phyloP scores from a whole-genome alignment of 2,888 invertebrate species.

The Micropterix aruncella region DNA sequence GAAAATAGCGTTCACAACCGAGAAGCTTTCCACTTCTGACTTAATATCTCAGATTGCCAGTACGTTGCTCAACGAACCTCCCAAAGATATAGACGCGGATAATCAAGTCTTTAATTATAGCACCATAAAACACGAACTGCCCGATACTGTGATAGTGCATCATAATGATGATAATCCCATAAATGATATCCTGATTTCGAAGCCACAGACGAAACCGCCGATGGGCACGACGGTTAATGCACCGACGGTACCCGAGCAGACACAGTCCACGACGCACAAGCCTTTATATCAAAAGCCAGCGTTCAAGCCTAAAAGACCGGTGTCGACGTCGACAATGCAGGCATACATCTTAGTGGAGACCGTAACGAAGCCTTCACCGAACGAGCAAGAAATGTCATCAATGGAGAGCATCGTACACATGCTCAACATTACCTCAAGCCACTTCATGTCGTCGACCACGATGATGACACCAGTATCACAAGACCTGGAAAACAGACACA shows the following conservation, averaged over 20 bases:
- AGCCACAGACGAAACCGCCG: constrained; percentile 35
- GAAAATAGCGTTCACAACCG: constrained; percentile 1
- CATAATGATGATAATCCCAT: constrained; percentile 37
- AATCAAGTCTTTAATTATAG: constrained; percentile 28
- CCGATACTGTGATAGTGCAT: constrained; percentile 49
- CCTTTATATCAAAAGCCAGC: constrained; percentile 33
- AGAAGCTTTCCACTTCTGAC: constrained; percentile 19
- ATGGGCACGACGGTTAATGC: constrained; percentile 18
- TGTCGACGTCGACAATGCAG: constrained; percentile 11
- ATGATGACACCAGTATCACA: constrained; percentile 11
- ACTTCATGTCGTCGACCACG: constrained; percentile 4
- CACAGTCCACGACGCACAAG: constrained; percentile 25
- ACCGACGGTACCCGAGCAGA: constrained; percentile 16
- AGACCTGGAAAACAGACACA: constrained; percentile 27
- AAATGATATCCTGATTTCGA: constrained; percentile 26
- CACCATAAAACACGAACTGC: constrained; percentile 41
- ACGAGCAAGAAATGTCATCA: constrained; percentile 36
- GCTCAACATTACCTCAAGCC: constrained; percentile 32
- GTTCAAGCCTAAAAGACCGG: constrained; percentile 33
- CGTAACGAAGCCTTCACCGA: constrained; percentile 31
- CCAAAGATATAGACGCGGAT: constrained; percentile 17
- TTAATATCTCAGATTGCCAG: constrained; percentile 24
- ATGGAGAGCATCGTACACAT: constrained; percentile 49
- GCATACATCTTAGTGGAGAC: constrained; percentile 41
- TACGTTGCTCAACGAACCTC: constrained; percentile 15